Evolutionary conservation across 2,888 invertebrate genomes (phyloP).

Genomic region (Rotaria magnacalcarata): DNA sequence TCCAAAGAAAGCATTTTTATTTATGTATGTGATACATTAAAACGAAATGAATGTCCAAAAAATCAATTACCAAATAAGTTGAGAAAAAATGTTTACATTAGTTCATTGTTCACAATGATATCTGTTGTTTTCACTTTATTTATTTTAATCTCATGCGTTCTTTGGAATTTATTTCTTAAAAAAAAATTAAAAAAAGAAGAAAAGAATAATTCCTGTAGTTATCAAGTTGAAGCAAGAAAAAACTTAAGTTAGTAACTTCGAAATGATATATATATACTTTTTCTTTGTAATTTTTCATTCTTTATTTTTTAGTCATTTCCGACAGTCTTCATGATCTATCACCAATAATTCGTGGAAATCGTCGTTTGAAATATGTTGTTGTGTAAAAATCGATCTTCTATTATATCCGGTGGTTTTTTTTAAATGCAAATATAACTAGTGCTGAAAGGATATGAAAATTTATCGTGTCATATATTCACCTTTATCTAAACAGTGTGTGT

Average conservation of each 20-base stretch:
- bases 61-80: neutral
- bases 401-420: neutral
- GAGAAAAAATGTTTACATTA: neutral
- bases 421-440: neutral
- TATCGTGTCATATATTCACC: neutral
- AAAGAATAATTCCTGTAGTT: neutral
- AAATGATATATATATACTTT: too few species aligned
- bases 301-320: neutral
- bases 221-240: conserved; percentile 17
- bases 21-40: neutral
- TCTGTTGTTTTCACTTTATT: neutral
- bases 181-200: neutral
- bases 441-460: neutral
- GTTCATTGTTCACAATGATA: neutral
- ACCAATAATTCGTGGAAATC: neutral
- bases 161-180: conserved; percentile 23
- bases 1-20: neutral
- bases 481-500: neutral
- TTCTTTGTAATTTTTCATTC: too few species aligned
- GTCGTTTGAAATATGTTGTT: neutral
- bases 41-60: neutral
- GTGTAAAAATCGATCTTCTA: neutral
- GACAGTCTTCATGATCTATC: neutral
- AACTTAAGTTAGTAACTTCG: neutral
- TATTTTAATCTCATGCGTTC: neutral